Conservation (phyloP, 1,140 invertebrate genomes). For the Macrosteles quadrilineatus region DNA sequence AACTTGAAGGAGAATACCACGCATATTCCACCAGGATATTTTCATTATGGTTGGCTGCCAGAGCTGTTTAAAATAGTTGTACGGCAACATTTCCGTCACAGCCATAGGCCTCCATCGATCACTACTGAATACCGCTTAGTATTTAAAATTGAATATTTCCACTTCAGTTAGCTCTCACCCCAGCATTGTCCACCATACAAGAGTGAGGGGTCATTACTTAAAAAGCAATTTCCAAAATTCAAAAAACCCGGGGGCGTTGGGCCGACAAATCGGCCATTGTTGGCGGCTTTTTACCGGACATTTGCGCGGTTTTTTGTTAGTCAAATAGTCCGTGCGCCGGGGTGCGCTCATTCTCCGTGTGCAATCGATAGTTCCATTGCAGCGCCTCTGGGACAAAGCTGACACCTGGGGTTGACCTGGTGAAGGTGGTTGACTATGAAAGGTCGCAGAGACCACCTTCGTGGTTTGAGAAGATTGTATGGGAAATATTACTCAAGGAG, state of each 20-base stretch:
- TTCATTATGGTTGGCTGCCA: background rate
- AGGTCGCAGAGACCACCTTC: too few species aligned
- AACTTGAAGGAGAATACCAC: too few species aligned
- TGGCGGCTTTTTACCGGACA: background rate
- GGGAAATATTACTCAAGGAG: too few species aligned
- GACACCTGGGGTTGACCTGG: background rate
- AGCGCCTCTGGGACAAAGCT: background rate
- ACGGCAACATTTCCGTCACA: background rate
- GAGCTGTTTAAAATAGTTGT: background rate
- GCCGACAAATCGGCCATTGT: background rate
- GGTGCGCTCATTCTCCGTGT: background rate
- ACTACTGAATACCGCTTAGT: background rate
- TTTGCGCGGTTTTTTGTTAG: background rate
- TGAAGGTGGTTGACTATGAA: too few species aligned
- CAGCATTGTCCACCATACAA: background rate
- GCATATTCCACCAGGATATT: background rate
- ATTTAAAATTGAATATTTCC: background rate
- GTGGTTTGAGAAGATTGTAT: too few species aligned
- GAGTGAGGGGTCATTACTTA: background rate
- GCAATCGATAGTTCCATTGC: background rate
- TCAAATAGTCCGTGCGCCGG: background rate
- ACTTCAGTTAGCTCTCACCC: background rate
- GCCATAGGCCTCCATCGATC: background rate
- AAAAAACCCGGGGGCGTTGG: background rate
- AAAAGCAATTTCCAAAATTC: background rate